Evolutionary conservation across 2,797 vertebrate species (phyloP).

Genomic region (Garrulus glandarius): DNA sequence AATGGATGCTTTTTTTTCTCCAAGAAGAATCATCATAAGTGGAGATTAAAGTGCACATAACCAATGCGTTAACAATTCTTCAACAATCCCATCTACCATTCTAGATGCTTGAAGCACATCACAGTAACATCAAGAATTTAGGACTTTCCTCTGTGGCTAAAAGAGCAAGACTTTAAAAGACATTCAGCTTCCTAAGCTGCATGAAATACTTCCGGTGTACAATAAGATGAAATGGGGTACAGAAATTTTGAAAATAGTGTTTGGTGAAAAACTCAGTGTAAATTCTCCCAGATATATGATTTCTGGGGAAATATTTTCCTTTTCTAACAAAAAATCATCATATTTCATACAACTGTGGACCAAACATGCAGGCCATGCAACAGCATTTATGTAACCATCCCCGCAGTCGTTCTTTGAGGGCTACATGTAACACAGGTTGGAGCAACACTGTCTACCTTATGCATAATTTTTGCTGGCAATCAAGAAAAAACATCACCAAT

Average conservation of each 20-base stretch:
- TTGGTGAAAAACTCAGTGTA: constrained; percentile 2
- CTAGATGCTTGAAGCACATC: neutral
- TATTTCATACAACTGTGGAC: constrained; percentile 25
- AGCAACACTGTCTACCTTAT: neutral
- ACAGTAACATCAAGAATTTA: constrained; percentile 33
- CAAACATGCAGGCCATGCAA: constrained; percentile 62
- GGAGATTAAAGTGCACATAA: constrained; percentile 79
- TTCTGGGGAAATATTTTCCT: constrained; percentile 21
- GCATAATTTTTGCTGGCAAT: constrained; percentile 7
- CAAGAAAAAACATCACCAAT: neutral
- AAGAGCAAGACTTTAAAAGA: constrained; percentile 23
- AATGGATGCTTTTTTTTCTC: constrained; percentile 55
- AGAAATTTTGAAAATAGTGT: neutral
- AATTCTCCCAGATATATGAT: constrained; percentile 14
- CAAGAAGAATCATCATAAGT: constrained; percentile 18
- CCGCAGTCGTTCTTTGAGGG: neutral
- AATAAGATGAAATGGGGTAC: neutral
- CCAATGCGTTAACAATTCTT: constrained; percentile 54
- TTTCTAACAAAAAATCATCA: constrained; percentile 9
- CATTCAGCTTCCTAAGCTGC: constrained; percentile 50
- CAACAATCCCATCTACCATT: constrained; percentile 14
- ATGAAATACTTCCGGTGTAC: constrained; percentile 45
- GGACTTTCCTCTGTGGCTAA: constrained; percentile 24
- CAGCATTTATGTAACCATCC: constrained; percentile 50
- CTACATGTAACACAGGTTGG: constrained; percentile 35